Percentiles rank a stretch among this genome's conserved stretches.
These are phyloP conservation scores for Ormyrus rosae DNA, from an alignment of 2,888 invertebrate genomes.

Conservation along the genomic window DNA sequence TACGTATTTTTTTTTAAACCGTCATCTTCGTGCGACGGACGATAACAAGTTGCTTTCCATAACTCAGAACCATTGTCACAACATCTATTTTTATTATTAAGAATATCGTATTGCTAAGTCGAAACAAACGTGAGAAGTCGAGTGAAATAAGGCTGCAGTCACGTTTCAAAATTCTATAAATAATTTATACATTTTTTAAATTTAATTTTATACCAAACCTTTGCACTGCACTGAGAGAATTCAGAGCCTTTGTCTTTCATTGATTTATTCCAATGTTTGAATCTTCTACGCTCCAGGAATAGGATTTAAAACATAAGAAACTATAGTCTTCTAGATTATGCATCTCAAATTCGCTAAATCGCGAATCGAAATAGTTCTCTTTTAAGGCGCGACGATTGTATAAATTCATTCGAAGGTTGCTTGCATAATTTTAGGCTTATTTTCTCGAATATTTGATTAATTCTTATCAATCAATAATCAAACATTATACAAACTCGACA, in stretches of 20 bases:
- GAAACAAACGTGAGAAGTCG: background rate
- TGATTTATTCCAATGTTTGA: no score
- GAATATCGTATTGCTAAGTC: background rate
- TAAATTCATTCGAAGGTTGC: slow-evolving; percentile 23
- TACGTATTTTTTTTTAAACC: background rate
- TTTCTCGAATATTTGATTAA: background rate
- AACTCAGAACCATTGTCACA: slow-evolving; percentile 17
- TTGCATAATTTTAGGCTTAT: slow-evolving; percentile 27
- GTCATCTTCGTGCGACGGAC: background rate
- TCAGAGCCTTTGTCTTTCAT: no score
- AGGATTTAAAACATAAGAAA: no score
- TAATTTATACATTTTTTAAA: background rate
- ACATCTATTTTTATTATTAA: slow-evolving; percentile 22
- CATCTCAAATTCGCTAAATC: no score
- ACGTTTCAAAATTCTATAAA: background rate
- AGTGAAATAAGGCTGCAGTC: background rate
- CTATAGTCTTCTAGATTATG: no score
- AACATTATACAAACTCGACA: no score
- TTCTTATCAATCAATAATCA: no score
- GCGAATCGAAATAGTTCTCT: no score
- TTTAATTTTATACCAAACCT: no score
- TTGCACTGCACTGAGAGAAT: background rate
- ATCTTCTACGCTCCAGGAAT: no score
- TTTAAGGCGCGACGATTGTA: slow-evolving; percentile 20
- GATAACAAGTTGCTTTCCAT: background rate